These are phyloP conservation scores for Dolichotis patagonum DNA, from an alignment of 2,113 vertebrate species.

Conservation along the genomic window DNA sequence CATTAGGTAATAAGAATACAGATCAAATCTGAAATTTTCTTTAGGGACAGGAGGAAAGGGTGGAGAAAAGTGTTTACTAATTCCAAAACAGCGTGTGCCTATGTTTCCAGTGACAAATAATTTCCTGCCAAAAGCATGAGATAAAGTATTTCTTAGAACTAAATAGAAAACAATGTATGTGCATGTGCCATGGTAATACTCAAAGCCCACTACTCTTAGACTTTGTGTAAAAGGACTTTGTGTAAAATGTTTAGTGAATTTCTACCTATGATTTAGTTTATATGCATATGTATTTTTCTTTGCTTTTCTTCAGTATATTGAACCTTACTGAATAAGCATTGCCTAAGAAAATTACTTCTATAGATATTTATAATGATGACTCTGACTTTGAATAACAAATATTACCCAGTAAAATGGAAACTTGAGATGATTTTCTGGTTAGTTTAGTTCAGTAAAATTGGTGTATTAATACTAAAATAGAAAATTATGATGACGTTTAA, in stretches of 20 bases:
- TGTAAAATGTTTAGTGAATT: conserved; percentile 26
- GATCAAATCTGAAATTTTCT: conserved; percentile 60
- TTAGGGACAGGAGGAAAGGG: not conserved
- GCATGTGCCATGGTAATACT: conserved; percentile 60
- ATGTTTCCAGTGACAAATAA: conserved; percentile 47
- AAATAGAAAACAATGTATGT: conserved; percentile 52
- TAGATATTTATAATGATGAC: not conserved
- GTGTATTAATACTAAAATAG: not conserved
- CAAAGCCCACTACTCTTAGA: conserved; percentile 46
- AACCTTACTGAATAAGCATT: not conserved
- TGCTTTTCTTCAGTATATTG: conserved; percentile 52
- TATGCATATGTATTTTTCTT: not conserved
- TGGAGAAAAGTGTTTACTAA: not conserved
- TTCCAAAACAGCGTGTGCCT: conserved; percentile 25
- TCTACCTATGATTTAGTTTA: not conserved
- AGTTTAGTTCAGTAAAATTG: conserved; percentile 4
- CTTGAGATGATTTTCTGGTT: conserved; percentile 23
- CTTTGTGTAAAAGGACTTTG: not conserved
- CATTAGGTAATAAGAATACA: conserved; percentile 64
- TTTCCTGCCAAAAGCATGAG: conserved; percentile 52
- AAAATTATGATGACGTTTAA: not conserved
- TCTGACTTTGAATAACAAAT: conserved; percentile 42
- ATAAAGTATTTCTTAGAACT: conserved; percentile 47
- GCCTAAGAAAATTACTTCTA: not conserved
- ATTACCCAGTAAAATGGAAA: not conserved